phyloP scores from a whole-genome alignment of 2,888 invertebrate species.

The Ypsolopha scabrella region DNA sequence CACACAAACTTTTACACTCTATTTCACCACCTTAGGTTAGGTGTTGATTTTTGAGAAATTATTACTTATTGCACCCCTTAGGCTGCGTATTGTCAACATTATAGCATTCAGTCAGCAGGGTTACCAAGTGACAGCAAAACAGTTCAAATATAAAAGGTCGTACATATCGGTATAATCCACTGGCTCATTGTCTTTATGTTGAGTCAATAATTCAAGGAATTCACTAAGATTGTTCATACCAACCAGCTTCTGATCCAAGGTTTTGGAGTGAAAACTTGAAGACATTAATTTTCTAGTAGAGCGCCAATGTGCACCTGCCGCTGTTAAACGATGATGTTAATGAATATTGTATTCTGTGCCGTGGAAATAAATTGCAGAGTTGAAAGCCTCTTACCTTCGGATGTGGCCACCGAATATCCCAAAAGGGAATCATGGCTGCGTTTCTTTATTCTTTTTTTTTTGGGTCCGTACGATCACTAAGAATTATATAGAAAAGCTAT shows the following conservation, averaged over 20 bases:
- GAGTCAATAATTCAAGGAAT: constrained; percentile 18
- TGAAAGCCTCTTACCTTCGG: constrained; percentile 20
- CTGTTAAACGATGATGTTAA: neutral
- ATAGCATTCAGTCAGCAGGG: too few species aligned
- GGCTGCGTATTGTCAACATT: too few species aligned
- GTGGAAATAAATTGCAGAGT: neutral
- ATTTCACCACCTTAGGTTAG: too few species aligned
- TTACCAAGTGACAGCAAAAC: constrained; percentile 18
- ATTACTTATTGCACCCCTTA: too few species aligned
- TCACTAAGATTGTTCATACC: constrained; percentile 18
- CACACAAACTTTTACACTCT: too few species aligned
- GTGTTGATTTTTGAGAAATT: too few species aligned
- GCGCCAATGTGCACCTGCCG: constrained; percentile 22
- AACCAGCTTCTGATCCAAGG: constrained; percentile 17
- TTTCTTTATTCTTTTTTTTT: constrained; percentile 24
- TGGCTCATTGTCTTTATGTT: constrained; percentile 11
- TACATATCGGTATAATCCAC: constrained; percentile 22
- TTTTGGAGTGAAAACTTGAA: constrained; percentile 22
- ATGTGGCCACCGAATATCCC: constrained; percentile 26
- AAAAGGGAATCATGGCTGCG: constrained; percentile 25
- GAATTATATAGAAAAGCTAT: constrained; percentile 17
- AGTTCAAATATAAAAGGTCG: constrained; percentile 26
- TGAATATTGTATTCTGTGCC: neutral
- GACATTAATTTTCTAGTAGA: constrained; percentile 23
- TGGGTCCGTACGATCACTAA: constrained; percentile 20